phyloP scores from a whole-genome alignment of 2,888 invertebrate genomes.

The Cephus rjabovi region DNA sequence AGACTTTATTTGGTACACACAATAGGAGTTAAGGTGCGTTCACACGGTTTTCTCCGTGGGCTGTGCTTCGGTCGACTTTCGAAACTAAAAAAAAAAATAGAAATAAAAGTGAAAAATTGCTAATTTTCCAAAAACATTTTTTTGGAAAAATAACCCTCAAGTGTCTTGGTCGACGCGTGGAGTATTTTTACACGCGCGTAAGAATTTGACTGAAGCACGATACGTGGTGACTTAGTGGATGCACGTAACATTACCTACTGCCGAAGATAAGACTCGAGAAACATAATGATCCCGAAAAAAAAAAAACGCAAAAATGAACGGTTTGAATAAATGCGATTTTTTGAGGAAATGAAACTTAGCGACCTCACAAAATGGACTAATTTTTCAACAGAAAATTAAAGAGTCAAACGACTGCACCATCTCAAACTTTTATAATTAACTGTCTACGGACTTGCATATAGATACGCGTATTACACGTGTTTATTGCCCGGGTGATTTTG shows the following conservation, averaged over 20 bases:
- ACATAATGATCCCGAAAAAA: conserved; percentile 4
- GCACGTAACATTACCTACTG: conserved; percentile 18
- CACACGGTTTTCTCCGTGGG: neutral
- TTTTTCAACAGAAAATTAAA: neutral
- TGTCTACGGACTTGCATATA: neutral
- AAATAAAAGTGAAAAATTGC: neutral
- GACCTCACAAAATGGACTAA: neutral
- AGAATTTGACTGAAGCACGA: conserved; percentile 13
- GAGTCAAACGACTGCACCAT: neutral
- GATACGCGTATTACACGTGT: neutral
- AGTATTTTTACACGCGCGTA: neutral
- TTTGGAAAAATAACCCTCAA: conserved; percentile 4
- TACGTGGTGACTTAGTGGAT: neutral
- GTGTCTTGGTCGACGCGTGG: conserved; percentile 5
- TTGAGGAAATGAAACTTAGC: neutral
- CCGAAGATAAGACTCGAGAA: conserved; percentile 23
- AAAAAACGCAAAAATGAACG: neutral
- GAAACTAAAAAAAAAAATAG: neutral
- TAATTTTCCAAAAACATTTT: neutral
- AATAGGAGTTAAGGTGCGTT: neutral
- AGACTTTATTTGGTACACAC: neutral
- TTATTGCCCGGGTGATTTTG: neutral
- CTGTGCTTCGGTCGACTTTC: neutral
- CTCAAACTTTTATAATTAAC: neutral
- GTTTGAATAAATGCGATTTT: neutral